phyloP scores from a whole-genome alignment of 2,797 vertebrate genomes.

The Alectoris magna region DNA sequence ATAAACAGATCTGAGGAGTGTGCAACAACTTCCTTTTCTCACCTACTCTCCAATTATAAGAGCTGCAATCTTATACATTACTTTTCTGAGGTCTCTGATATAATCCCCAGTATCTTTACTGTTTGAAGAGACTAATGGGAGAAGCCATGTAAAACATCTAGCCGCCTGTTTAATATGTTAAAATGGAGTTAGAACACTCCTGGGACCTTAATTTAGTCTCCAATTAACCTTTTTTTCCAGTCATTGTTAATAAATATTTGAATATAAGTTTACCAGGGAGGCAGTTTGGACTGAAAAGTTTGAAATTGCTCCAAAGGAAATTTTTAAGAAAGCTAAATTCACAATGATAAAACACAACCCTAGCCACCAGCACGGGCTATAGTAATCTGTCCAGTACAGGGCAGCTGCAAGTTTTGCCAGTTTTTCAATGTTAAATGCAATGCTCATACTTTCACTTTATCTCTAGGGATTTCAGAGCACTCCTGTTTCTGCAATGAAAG shows the following conservation, averaged over 20 bases:
- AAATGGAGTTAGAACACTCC: not conserved
- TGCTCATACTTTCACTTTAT: constrained; percentile 6
- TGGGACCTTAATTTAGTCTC: constrained; percentile 7
- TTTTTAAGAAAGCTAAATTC: constrained; percentile 8
- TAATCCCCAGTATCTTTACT: not conserved
- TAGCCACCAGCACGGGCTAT: not conserved
- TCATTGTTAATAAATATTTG: constrained; percentile 21
- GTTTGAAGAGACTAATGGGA: not conserved
- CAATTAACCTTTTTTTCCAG: constrained; percentile 52
- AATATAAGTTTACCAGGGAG: constrained; percentile 16
- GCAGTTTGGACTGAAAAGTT: not conserved
- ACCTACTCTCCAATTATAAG: not conserved
- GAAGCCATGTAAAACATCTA: not conserved
- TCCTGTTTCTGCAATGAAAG: constrained; percentile 57
- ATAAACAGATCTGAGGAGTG: not conserved
- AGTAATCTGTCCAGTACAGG: not conserved
- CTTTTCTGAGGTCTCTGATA: not conserved
- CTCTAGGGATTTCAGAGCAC: not conserved
- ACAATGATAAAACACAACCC: not conserved
- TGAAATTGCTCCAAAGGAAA: constrained; percentile 8
- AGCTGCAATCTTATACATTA: not conserved
- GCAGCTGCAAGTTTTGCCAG: not conserved
- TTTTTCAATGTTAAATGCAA: constrained; percentile 26
- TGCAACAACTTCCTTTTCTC: not conserved
- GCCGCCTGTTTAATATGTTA: constrained; percentile 31